These are phyloP conservation scores for Lateolabrax maculatus DNA, from an alignment of 2,797 vertebrate species.

Conservation along the genomic window DNA sequence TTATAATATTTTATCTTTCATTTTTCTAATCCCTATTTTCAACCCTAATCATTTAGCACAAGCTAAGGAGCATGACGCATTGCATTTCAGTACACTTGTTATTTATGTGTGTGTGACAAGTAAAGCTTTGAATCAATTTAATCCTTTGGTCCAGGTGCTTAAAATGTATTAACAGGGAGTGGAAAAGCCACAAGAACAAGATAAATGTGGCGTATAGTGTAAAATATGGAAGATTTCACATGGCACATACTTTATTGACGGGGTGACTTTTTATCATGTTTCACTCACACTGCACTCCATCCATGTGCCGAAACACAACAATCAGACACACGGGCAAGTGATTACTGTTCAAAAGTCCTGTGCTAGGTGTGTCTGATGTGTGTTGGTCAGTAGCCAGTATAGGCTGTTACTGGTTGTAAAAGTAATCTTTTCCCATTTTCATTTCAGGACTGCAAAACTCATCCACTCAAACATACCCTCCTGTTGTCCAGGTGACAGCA, in stretches of 20 bases:
- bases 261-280: neutral
- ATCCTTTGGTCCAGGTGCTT: neutral
- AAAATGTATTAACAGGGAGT: no score
- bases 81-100: neutral
- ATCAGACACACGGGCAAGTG: neutral
- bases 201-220: neutral
- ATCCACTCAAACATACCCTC: neutral
- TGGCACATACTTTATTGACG: neutral
- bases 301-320: accelerated
- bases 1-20: neutral
- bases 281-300: neutral
- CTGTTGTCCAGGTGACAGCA: neutral
- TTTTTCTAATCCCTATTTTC: neutral
- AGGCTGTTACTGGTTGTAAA: neutral
- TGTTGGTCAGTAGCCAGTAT: neutral
- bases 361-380: neutral
- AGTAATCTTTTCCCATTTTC: neutral
- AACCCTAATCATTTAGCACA: neutral
- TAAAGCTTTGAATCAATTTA: neutral
- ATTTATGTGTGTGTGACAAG: neutral
- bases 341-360: neutral
- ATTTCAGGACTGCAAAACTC: constrained; percentile 50
- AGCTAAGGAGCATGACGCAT: neutral
- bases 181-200: neutral
- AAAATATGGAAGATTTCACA: neutral